Evolutionary conservation across 23 tunicate genomes (phyloP).

Genomic region (Diplosoma virens): DNA sequence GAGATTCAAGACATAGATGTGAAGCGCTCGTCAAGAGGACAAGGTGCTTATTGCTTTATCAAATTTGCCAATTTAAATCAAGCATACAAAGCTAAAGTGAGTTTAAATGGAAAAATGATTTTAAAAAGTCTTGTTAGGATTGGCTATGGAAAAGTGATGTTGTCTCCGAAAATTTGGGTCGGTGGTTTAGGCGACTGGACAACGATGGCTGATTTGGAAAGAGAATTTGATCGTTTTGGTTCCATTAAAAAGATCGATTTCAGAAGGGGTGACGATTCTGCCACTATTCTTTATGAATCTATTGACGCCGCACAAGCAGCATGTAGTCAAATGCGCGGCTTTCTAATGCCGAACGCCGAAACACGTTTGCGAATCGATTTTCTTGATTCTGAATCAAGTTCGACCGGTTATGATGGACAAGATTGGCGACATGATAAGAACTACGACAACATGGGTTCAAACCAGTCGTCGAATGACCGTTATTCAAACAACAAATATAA

Average conservation of each 20-base stretch:
- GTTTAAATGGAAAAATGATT: constrained; percentile 83
- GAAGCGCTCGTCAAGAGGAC: constrained; percentile 63
- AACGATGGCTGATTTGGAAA: constrained; percentile 55
- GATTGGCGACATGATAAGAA: constrained; percentile 50
- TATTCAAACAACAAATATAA: constrained; percentile 37
- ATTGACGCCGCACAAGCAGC: constrained; percentile 95
- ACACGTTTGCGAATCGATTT: constrained; percentile 86
- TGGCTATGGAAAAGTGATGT: constrained; percentile 94
- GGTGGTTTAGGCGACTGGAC: constrained; percentile 98
- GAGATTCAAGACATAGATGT: constrained; percentile 76
- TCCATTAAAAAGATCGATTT: constrained; percentile 84
- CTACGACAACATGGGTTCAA: constrained; percentile 6
- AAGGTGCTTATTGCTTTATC: constrained; percentile 76
- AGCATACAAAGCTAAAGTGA: constrained; percentile 95
- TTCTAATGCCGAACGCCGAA: constrained; percentile 81
- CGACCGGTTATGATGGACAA: constrained; percentile 62
- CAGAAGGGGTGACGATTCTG: constrained; percentile 55
- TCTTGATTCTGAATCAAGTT: constrained; percentile 67
- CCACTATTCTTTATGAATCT: constrained; percentile 82
- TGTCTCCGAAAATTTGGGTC: constrained; percentile 83
- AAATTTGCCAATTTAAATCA: constrained; percentile 80
- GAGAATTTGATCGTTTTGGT: constrained; percentile 96
- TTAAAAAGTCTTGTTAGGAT: constrained; percentile 65
- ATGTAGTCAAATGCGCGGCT: constrained; percentile 91
- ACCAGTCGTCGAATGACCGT: constrained; percentile 21